phyloP scores from a whole-genome alignment of 2,888 invertebrate genomes.

The Rhopalosiphum nymphaeae region DNA sequence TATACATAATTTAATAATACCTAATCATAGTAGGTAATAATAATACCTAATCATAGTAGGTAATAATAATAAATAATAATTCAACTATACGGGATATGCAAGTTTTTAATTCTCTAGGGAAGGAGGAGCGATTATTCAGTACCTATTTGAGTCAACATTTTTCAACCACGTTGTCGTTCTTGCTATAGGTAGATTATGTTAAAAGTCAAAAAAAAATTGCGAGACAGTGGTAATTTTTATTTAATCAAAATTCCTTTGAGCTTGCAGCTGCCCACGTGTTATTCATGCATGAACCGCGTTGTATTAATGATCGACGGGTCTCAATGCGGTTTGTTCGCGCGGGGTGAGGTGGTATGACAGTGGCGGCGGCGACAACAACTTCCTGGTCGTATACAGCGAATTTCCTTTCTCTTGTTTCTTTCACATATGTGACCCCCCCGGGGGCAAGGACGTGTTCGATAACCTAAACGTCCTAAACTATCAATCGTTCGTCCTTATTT shows the following conservation, averaged over 20 bases:
- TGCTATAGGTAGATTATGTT: background rate
- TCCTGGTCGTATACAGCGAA: conserved; percentile 49
- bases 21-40: background rate
- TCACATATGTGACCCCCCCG: conserved; percentile 49
- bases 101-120: background rate
- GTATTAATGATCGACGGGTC: background rate
- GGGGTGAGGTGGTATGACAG: background rate
- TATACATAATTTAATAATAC: conserved; percentile 18
- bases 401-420: conserved; percentile 56
- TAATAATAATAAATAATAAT: too few species aligned
- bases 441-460: conserved; percentile 58
- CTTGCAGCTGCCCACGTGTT: conserved; percentile 11
- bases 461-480: background rate
- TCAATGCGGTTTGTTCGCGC: background rate
- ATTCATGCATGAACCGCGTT: background rate
- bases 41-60: too few species aligned
- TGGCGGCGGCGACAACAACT: background rate
- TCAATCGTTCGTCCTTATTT: background rate
- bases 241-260: background rate
- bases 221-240: background rate
- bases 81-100: background rate
- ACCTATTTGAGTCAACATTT: background rate
- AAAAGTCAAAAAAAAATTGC: background rate
- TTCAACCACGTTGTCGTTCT: background rate
- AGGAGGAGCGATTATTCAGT: background rate